These are phyloP conservation scores for Diplodus puntazzo DNA, from an alignment of 2,797 vertebrate genomes.

Conservation along the genomic window DNA sequence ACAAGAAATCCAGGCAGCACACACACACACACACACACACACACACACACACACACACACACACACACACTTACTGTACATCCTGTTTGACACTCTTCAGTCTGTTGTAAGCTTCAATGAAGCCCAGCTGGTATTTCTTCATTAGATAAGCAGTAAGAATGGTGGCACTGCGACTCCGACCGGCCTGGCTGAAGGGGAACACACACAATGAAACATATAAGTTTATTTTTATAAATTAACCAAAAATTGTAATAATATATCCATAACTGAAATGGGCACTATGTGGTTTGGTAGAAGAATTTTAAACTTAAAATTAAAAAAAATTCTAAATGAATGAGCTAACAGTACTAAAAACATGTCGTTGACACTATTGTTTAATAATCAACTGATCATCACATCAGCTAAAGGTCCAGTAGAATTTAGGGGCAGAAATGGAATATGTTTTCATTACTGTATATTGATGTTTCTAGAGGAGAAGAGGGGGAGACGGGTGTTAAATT, in stretches of 20 bases:
- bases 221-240: neutral
- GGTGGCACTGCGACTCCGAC: slow-evolving; percentile 93
- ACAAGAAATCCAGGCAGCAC: neutral
- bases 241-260: too few species aligned
- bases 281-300: too few species aligned
- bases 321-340: too few species aligned
- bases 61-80: slow-evolving; percentile 83
- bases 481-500: too few species aligned
- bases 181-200: slow-evolving; percentile 87
- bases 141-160: slow-evolving; percentile 92
- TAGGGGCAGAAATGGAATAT: too few species aligned
- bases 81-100: slow-evolving; percentile 87
- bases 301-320: too few species aligned
- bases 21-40: too few species aligned
- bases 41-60: slow-evolving; percentile 8
- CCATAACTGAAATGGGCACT: neutral
- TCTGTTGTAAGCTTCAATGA: slow-evolving; percentile 87
- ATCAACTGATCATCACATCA: neutral
- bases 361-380: neutral
- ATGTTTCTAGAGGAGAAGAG: too few species aligned
- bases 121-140: slow-evolving; percentile 87
- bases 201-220: neutral
- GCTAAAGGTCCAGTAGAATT: too few species aligned
- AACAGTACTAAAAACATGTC: neutral
- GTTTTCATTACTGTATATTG: too few species aligned